phyloP scores from a whole-genome alignment of 1,140 invertebrate genomes.

The Dendrolimus kikuchii region DNA sequence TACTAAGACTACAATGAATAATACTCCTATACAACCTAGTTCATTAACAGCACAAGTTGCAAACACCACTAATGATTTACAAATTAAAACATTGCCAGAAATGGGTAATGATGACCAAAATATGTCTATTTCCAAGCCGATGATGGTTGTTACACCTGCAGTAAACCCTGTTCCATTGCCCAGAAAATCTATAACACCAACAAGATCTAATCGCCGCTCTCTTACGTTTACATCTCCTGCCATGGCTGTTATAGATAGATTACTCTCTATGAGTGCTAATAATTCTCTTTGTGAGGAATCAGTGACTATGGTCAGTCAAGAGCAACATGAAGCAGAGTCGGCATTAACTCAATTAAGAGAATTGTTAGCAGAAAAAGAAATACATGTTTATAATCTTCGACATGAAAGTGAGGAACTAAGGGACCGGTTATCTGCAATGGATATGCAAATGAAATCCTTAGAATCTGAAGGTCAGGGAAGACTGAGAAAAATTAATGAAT shows the following conservation, averaged over 20 bases:
- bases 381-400: constrained; percentile 47
- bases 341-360: constrained; percentile 51
- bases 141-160: constrained; percentile 60
- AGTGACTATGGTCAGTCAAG: constrained; percentile 24
- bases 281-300: constrained; percentile 35
- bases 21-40: too few relatives aligned
- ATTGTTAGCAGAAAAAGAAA: constrained; percentile 59
- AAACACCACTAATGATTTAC: neutral
- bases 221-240: constrained; percentile 60
- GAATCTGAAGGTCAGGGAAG: constrained; percentile 43
- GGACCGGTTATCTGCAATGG: constrained; percentile 41
- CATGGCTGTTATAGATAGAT: constrained; percentile 61
- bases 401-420: constrained; percentile 52
- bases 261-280: constrained; percentile 54
- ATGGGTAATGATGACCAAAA: constrained; percentile 35
- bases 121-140: constrained; percentile 43
- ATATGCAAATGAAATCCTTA: constrained; percentile 48
- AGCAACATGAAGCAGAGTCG: constrained; percentile 43
- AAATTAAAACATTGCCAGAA: constrained; percentile 9
- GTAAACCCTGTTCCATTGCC: constrained; percentile 40
- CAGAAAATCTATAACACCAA: constrained; percentile 37
- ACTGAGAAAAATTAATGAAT: constrained; percentile 45
- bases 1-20: constrained; percentile 22
- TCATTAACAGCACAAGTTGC: too few relatives aligned
- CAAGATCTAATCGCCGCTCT: constrained; percentile 48